Percentiles rank a stretch among this genome's conserved stretches.
Conservation (phyloP, 2,888 invertebrate genomes). For the Acanthosepion lycidas region DNA sequence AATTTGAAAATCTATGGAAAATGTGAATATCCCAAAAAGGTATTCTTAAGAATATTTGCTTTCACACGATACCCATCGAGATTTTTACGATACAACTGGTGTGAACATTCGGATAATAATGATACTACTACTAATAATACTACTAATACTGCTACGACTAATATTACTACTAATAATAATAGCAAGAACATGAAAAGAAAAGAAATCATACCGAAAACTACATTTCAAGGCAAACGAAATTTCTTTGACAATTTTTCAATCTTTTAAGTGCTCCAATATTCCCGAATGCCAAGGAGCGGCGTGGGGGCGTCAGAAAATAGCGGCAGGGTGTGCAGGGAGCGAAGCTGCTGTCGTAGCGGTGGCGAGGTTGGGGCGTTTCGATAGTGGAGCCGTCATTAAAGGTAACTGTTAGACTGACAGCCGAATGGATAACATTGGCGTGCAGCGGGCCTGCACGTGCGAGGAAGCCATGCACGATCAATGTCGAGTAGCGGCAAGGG, state of each 20-base stretch:
- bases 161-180: neutral
- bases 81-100: no score
- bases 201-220: neutral
- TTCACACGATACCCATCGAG: no score
- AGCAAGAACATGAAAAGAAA: neutral
- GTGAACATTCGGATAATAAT: neutral
- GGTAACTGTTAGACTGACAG: neutral
- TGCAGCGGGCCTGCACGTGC: neutral
- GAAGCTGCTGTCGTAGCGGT: neutral
- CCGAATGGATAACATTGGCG: neutral
- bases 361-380: neutral
- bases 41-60: no score
- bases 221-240: neutral
- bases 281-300: neutral
- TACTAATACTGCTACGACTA: neutral
- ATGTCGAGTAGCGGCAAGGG: neutral
- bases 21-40: no score
- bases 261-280: constrained; percentile 33
- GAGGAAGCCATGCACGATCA: neutral
- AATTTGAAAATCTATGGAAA: no score
- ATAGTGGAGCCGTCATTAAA: neutral
- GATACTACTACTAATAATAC: neutral
- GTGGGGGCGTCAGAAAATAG: neutral
- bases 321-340: neutral
- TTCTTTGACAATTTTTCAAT: constrained; percentile 33